Percentiles rank a stretch among this genome's conserved stretches.
Conservation (phyloP, 1,140 invertebrate species). For the Drosophila subobscura region DNA sequence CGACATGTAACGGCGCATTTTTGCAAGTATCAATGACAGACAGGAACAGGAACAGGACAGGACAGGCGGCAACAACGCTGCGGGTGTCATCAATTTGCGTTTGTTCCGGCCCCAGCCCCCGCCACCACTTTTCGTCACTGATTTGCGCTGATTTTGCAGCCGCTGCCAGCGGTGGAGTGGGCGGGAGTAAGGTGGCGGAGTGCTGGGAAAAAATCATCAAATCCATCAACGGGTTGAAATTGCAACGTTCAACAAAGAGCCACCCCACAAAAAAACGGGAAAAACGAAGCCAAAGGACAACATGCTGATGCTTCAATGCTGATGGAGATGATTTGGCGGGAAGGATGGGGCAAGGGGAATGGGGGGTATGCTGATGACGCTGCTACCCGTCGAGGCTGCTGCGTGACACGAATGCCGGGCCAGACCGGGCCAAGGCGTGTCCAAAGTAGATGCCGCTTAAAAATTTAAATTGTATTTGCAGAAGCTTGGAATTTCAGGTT, state of each 20-base stretch:
- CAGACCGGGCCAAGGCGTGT: slow-evolving; percentile 28
- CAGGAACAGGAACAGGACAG: slow-evolving; percentile 32
- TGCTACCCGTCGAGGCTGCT: slow-evolving; percentile 65
- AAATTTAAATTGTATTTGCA: slow-evolving; percentile 82
- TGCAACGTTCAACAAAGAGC: slow-evolving; percentile 70
- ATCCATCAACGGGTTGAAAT: slow-evolving; percentile 81
- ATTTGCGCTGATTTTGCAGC: slow-evolving; percentile 70
- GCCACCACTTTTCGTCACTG: slow-evolving; percentile 35
- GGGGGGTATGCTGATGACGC: slow-evolving; percentile 53
- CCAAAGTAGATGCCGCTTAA: slow-evolving; percentile 79
- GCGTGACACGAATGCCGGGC: slow-evolving; percentile 72
- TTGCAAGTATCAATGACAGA: slow-evolving; percentile 71
- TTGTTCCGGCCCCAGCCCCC: slow-evolving; percentile 35
- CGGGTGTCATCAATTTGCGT: slow-evolving; percentile 79
- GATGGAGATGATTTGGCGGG: slow-evolving; percentile 35
- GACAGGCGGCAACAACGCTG: slow-evolving; percentile 41
- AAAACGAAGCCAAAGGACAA: slow-evolving; percentile 54
- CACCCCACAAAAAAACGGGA: slow-evolving; percentile 2
- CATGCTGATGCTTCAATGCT: slow-evolving; percentile 66
- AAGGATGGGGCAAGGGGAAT: neutral
- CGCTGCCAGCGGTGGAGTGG: slow-evolving; percentile 29
- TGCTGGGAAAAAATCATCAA: slow-evolving; percentile 60
- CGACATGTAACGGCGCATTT: slow-evolving; percentile 59
- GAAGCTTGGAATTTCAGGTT: slow-evolving; percentile 23
- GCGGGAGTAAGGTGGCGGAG: neutral